Evolutionary conservation across 2,888 invertebrate genomes (phyloP), one percentile per base, ranked within the genome.

Genomic region (Drosophila koepferae): DNA sequence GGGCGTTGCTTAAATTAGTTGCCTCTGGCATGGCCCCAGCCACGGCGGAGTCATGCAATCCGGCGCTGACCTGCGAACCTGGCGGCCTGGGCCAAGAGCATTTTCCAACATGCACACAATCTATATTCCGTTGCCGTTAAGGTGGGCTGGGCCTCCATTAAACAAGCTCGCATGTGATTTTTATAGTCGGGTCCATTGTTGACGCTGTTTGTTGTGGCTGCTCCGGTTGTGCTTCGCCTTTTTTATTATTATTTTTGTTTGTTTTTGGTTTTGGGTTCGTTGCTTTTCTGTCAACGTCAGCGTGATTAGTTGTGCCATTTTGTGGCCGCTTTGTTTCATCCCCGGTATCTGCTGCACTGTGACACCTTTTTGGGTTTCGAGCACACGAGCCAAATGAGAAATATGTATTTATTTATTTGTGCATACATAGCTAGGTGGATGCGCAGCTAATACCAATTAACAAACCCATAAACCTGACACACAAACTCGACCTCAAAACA

Each of bases 1-100:
- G 77, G 74, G 83, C 80, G 76, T 71, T 80, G 77, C 79, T 82
- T 81, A 81, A 88, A 86, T 86, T 86, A 88, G 89, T 84, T 80
- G 72, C 67, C 60, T 54, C 73, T 54, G 59, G 63, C 74, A 28
- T 63, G 46, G 43, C 46, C 23, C 36, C 51, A 62, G 48, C 58
- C 54, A 72, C 20, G 36, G 28, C 28, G 28, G 28, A 43, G 55
- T 62, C 46, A 43, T 51, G 16, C 51, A 38, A 38, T 18, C 28
- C 48, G 41, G 49, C 43, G 9, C n/a, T 18, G 48, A 48, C 18
- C 38, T 28, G 49, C 40, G 20, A 40, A 28, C 40, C 40, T 18
- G 28, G 28, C 28, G 28, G 28, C 28, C 28, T 28, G 16, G 8
- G 16, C 43, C 31, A 41, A 54, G 36, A 51, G 44, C 58, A 46